Evolutionary conservation across 2,888 invertebrate species (phyloP).

Genomic region (Drosophila leonis): DNA sequence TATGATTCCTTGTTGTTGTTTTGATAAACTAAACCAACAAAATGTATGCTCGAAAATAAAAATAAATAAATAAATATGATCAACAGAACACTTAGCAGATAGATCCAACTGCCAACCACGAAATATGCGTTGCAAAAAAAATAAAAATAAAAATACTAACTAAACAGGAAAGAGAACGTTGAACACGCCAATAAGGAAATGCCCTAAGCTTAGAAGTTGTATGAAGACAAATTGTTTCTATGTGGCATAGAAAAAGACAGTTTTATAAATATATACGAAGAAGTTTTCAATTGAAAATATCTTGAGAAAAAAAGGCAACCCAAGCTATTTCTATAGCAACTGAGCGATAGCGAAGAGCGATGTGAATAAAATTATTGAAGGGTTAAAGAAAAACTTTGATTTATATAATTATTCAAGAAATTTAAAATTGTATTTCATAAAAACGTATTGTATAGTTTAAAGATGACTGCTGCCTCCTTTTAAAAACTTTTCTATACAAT

Average conservation of each 20-base stretch:
- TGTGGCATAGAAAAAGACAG: background rate
- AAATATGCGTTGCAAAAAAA: constrained; percentile 18
- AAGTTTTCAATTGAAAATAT: background rate
- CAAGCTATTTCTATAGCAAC: no score
- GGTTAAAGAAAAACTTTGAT: background rate
- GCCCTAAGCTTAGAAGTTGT: background rate
- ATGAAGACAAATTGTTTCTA: background rate
- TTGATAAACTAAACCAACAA: constrained; percentile 19
- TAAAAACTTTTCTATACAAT: background rate
- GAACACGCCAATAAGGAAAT: background rate
- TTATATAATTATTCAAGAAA: no score
- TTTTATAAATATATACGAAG: no score
- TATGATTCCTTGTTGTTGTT: constrained; percentile 19
- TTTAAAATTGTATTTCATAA: no score
- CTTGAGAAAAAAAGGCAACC: no score
- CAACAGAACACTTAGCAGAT: background rate
- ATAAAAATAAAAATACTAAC: background rate
- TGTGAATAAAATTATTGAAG: background rate
- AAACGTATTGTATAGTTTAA: no score
- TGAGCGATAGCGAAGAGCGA: accelerated
- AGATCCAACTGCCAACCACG: background rate
- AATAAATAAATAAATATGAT: constrained; percentile 35
- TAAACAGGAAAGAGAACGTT: background rate
- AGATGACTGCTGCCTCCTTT: no score
- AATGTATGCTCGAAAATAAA: constrained; percentile 9